phyloP scores from a whole-genome alignment of 2,888 invertebrate species.

The Tachystola acroxantha region DNA sequence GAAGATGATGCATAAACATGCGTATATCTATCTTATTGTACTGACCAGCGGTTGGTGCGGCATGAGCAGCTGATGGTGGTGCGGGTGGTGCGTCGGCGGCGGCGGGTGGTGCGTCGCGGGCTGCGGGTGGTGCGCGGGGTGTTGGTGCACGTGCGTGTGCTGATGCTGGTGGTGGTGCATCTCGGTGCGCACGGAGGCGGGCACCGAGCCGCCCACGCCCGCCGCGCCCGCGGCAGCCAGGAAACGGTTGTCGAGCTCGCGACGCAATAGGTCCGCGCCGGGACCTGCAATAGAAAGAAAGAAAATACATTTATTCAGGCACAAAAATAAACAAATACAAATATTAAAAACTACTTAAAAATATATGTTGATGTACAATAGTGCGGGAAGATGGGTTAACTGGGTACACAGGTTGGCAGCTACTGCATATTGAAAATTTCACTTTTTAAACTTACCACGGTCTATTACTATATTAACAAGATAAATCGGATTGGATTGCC shows the following conservation, averaged over 20 bases:
- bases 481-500: too few species aligned
- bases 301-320: too few species aligned
- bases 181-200: slow-evolving; percentile 84
- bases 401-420: too few species aligned
- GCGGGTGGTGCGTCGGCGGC: slow-evolving; percentile 52
- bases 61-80: slow-evolving; percentile 40
- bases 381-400: too few species aligned
- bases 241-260: slow-evolving; percentile 94
- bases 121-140: slow-evolving; percentile 83
- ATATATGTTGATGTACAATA: too few species aligned
- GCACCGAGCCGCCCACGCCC: slow-evolving; percentile 70
- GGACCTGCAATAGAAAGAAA: slow-evolving; percentile 65
- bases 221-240: slow-evolving; percentile 89
- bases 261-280: slow-evolving; percentile 88
- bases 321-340: too few species aligned
- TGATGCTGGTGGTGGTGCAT: slow-evolving; percentile 97
- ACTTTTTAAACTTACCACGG: too few species aligned
- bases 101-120: slow-evolving; percentile 73
- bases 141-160: slow-evolving; percentile 94
- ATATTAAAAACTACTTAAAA: too few species aligned
- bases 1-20: too few species aligned
- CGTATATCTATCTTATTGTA: too few species aligned
- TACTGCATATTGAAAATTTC: too few species aligned
- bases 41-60: slow-evolving; percentile 81
- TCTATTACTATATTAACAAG: too few species aligned